Conservation (phyloP, 2,888 invertebrate genomes). For the Hemithea aestivaria region DNA sequence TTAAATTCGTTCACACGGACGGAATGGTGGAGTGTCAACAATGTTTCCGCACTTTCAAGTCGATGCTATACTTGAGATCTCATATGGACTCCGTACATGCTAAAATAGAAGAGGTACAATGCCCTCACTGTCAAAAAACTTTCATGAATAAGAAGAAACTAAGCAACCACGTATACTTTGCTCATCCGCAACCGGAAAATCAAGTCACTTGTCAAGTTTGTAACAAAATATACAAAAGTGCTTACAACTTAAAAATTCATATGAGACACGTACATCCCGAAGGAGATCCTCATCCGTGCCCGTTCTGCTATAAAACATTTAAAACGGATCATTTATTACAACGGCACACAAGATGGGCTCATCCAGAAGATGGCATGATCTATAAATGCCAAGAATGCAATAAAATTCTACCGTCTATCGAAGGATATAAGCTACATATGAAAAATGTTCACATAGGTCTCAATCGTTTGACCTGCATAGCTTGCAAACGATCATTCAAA, state of each 20-base stretch:
- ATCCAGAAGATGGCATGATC: slow-evolving; percentile 35
- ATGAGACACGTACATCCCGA: slow-evolving; percentile 38
- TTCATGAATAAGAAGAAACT: slow-evolving; percentile 39
- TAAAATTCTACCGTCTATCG: slow-evolving; percentile 30
- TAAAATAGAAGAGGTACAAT: slow-evolving; percentile 25
- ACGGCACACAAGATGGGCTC: slow-evolving; percentile 41
- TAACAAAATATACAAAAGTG: slow-evolving; percentile 35
- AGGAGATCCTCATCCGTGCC: slow-evolving; percentile 30
- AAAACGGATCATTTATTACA: slow-evolving; percentile 39
- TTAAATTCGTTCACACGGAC: slow-evolving; percentile 34
- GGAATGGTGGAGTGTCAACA: slow-evolving; percentile 32
- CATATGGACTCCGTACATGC: slow-evolving; percentile 37
- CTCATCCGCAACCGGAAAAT: slow-evolving; percentile 36
- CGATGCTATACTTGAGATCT: slow-evolving; percentile 33
- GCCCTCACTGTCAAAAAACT: slow-evolving; percentile 34
- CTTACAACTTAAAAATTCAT: slow-evolving; percentile 40
- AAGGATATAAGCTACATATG: slow-evolving; percentile 29
- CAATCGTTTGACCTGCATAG: slow-evolving; percentile 19
- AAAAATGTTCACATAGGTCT: slow-evolving; percentile 33
- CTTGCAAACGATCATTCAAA: slow-evolving; percentile 23
- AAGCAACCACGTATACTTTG: slow-evolving; percentile 39
- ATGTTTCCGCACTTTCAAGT: slow-evolving; percentile 38
- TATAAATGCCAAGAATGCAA: slow-evolving; percentile 40
- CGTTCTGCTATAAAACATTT: slow-evolving; percentile 35
- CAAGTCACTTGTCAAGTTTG: slow-evolving; percentile 35